phyloP scores from a whole-genome alignment of 2,113 vertebrate species.

The Carassius auratus region DNA sequence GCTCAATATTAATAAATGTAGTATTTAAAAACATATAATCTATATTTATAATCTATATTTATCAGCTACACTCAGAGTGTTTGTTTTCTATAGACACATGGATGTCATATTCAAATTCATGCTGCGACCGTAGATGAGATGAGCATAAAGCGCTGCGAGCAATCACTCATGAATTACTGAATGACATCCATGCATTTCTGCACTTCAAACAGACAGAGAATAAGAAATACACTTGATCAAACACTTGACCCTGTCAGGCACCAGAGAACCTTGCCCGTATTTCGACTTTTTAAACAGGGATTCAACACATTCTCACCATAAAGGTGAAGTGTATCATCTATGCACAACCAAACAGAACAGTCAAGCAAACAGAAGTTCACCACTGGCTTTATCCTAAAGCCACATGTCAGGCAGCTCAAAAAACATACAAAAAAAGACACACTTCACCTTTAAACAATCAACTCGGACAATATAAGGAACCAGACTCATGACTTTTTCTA shows the following conservation, averaged over 20 bases:
- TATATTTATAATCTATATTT: too few relatives aligned
- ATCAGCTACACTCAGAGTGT: too few relatives aligned
- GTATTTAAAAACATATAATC: too few relatives aligned
- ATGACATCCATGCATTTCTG: conserved; percentile 54
- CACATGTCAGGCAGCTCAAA: background rate
- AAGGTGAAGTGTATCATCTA: background rate
- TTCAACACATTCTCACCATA: background rate
- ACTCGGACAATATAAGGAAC: background rate
- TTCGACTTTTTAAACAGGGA: background rate
- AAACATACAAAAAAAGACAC: background rate
- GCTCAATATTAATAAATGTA: too few relatives aligned
- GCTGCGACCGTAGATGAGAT: conserved; percentile 26
- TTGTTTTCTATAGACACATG: conserved; percentile 6
- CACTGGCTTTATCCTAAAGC: background rate
- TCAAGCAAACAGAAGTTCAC: background rate
- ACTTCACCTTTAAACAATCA: background rate
- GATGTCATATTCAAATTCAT: conserved; percentile 55
- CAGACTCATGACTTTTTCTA: background rate
- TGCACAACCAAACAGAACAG: background rate
- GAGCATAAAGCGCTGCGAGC: conserved; percentile 54
- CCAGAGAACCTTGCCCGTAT: background rate
- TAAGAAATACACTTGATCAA: background rate
- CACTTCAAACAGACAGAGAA: background rate
- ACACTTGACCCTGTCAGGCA: conserved; percentile 14
- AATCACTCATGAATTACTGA: conserved; percentile 54